Evolutionary conservation across 2,113 vertebrate species (phyloP).

Genomic region (Pseudorhombus dupliciocellatus): DNA sequence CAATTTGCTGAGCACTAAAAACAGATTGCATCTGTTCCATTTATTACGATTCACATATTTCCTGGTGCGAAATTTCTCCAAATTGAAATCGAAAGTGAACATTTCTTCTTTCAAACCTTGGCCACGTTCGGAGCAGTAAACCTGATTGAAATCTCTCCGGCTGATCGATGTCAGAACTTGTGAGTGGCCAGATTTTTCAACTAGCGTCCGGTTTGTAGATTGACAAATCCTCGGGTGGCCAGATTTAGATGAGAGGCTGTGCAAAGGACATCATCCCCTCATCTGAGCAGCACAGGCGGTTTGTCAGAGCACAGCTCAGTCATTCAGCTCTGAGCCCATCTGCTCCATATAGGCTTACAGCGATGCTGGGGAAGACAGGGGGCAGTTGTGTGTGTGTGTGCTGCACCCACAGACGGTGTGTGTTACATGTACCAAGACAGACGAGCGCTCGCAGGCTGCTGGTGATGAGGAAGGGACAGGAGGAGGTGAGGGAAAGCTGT

Average conservation of each 20-base stretch:
- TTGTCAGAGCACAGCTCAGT: conserved; percentile 67
- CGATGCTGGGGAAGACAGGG: conserved; percentile 50
- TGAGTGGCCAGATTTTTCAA: conserved; percentile 36
- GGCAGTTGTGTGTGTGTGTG: conserved; percentile 21
- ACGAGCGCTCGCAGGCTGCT: conserved; percentile 22
- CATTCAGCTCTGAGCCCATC: conserved; percentile 70
- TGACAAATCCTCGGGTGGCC: conserved; percentile 36
- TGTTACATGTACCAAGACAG: conserved; percentile 31
- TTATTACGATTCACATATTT: background rate
- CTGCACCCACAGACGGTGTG: conserved; percentile 24
- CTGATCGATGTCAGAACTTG: background rate
- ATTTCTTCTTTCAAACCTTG: conserved; percentile 9
- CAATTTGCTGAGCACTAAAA: conserved; percentile 2
- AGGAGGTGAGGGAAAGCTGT: conserved; percentile 45
- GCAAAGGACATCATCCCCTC: conserved; percentile 56
- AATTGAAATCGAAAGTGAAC: conserved; percentile 14
- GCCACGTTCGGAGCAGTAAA: conserved; percentile 3
- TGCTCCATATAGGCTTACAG: conserved; percentile 65
- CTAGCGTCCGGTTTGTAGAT: conserved; percentile 51
- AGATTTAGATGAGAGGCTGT: conserved; percentile 58
- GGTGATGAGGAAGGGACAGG: conserved; percentile 37
- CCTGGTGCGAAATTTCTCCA: background rate
- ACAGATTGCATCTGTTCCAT: background rate
- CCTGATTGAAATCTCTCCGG: conserved; percentile 1
- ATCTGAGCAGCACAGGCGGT: conserved; percentile 59